phyloP scores from a whole-genome alignment of 2,888 invertebrate species.

The Chelonus formosanus region DNA sequence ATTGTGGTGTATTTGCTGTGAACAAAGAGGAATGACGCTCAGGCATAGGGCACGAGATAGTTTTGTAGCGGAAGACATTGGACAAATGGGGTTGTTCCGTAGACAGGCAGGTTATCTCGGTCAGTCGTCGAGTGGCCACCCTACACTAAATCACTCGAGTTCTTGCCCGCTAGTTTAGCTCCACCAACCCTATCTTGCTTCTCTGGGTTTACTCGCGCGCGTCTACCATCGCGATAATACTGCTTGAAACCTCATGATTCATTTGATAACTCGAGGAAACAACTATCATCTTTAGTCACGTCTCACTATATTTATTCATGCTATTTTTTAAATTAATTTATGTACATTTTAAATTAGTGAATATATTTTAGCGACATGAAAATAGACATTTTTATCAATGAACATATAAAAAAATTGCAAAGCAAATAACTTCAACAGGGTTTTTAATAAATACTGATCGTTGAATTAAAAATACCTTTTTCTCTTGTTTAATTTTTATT shows the following conservation, averaged over 20 bases:
- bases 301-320: no score
- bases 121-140: constrained; percentile 62
- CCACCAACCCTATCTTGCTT: constrained; percentile 40
- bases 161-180: constrained; percentile 51
- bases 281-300: no score
- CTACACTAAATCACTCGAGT: constrained; percentile 60
- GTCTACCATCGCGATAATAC: constrained; percentile 54
- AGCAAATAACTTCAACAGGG: no score
- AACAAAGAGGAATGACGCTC: constrained; percentile 37
- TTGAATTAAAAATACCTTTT: no score
- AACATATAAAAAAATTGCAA: no score
- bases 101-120: constrained; percentile 63
- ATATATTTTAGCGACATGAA: no score
- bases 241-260: constrained; percentile 46
- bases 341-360: no score
- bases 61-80: constrained; percentile 63
- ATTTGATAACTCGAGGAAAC: constrained; percentile 25
- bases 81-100: constrained; percentile 64
- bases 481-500: no score
- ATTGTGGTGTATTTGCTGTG: constrained; percentile 5
- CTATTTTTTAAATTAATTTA: no score
- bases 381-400: neutral
- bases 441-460: no score
- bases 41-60: constrained; percentile 48
- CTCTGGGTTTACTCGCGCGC: constrained; percentile 39